Evolutionary conservation across 2,797 vertebrate species (phyloP), one percentile per base, ranked within the genome.

Genomic region (Lindbergichthys nudifrons): DNA sequence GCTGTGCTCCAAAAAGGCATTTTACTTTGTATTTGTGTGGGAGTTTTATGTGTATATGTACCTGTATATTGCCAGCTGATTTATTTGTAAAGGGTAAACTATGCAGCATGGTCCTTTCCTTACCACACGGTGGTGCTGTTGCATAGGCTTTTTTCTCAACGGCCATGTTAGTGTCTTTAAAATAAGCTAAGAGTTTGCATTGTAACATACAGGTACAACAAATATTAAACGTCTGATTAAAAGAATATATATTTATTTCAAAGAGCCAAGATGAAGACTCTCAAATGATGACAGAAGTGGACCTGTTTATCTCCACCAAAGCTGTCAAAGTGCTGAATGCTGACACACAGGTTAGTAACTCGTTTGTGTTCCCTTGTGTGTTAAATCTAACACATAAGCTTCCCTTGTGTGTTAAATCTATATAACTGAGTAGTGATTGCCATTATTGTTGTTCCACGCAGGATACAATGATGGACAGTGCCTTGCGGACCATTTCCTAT

Each of bases 401-500:
- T 43, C 59, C 10, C n/a, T 9, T 41, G 18, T 63, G 46, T 51
- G 18, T 51, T 65, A 6, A 50, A 56, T 52, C 18, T 42, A 36
- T 61, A 66, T 63, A 36, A 36, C 39, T n/a, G 4, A 62, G 16
- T n/a, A 8, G 26, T 30, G 19, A 41, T 19, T 75, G 7, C 8
- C 4, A n/a, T 58, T 32, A 8, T 65, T 11, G 70, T 62, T 69
- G 51, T 61, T 61, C 12, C 41, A 14, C 0, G 0, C 74, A 99
- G 98, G 98, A 99, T 56, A 96, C 97, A 0, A 97, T 99, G 97
- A 98, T 99, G 97, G 98, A 99, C 91, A 98, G 98, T 0, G 96
- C 98, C 0, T 90, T 99, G 89, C 95, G 98, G 72, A 99, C 98
- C 48, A 99, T 99, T 92, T 99, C 98, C 0, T 99, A 99, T 59